A percentile compares a stretch with the other conserved stretches of the same genome.
These are phyloP conservation scores for Argynnis bischoffii DNA, from an alignment of 2,888 invertebrate genomes.

Conservation along the genomic window DNA sequence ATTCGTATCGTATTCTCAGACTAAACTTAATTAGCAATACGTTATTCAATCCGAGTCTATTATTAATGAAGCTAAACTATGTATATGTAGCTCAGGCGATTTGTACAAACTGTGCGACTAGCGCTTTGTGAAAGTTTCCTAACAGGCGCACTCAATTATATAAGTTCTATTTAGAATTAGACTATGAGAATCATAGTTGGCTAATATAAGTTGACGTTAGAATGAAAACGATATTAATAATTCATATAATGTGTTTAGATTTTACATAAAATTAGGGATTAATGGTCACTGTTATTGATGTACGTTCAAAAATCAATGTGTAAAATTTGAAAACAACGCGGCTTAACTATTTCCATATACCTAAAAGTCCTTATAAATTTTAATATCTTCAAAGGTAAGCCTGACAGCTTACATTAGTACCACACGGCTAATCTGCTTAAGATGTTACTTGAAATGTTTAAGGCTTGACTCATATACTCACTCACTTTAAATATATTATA, in stretches of 20 bases:
- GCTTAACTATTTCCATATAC: conserved; percentile 19
- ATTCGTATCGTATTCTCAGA: not conserved
- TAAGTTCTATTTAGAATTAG: conserved; percentile 7
- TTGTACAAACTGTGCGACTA: conserved; percentile 27
- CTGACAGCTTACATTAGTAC: conserved; percentile 40
- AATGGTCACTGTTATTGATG: not conserved
- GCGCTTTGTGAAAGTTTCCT: conserved; percentile 22
- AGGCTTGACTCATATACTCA: conserved; percentile 24
- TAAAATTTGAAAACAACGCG: conserved; percentile 7
- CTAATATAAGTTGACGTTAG: not conserved
- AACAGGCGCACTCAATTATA: conserved; percentile 20
- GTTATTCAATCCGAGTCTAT: conserved; percentile 3
- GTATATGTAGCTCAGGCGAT: conserved; percentile 27
- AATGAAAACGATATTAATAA: not conserved
- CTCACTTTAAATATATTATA: conserved; percentile 15
- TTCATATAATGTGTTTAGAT: too few relatives aligned
- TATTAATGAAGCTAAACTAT: conserved; percentile 23
- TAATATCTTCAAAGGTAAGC: conserved; percentile 42
- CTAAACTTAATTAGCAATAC: not conserved
- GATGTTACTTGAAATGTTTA: conserved; percentile 35
- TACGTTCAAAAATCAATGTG: not conserved
- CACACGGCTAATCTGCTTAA: conserved; percentile 39
- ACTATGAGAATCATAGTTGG: not conserved
- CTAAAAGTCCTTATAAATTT: conserved; percentile 37
- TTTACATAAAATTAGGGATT: too few relatives aligned